Base-by-base conservation (phyloP, 2,113 vertebrate genomes). In the Paraplagusia blochii region DNA sequence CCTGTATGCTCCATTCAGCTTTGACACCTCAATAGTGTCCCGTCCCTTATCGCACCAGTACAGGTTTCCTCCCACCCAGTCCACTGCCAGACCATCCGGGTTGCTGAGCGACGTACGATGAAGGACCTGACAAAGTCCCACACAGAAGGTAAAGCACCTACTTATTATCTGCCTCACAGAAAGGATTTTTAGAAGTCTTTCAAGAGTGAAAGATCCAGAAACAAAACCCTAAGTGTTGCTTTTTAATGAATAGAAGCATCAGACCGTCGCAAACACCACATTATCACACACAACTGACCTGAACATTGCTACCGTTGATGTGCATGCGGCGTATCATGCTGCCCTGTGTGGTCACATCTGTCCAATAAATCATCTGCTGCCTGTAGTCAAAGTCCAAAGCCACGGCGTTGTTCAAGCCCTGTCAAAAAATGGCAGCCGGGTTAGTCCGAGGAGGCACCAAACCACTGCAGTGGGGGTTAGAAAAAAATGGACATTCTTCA, bases 21-120 rank as follows among this genome's bases (percentile, higher is more conserved):
- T 99, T 0, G 97, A 99, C 69, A 99, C 96, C 70, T 99, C 97
- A 0, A 99, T 98, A 62, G 95, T 99, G 79, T 99, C 97, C 45
- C 96, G 82, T n/a, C 97, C 97, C 74, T 99, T 99, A 88, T 99
- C 97, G 0, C 97, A 99, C 97, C 97, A 99, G 88, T 99, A 99
- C 50, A 99, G 89, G 85, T 99, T 99, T 45, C 95, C 95, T 11
- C 93, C 97, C 11, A 98, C 95, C 97, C 97, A 99, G 86, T 99
- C 97, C 45, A 99, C 97, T 0, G 97, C 97, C 82, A 99, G 89
- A 11, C 97, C 97, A 0, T 99, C 97, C 0, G 97, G 97, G 82
- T 99, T 99, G 84, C 93, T 99, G 64, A 99, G 93, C 15, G 95
- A 94, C 0, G 97, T 99, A 65, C 97, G 94, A 86, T 99, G 97